A percentile compares a stretch with the other conserved stretches of the same genome.
phyloP scores from a whole-genome alignment of 2,888 invertebrate species.

The Caenorhabditis panamensis region DNA sequence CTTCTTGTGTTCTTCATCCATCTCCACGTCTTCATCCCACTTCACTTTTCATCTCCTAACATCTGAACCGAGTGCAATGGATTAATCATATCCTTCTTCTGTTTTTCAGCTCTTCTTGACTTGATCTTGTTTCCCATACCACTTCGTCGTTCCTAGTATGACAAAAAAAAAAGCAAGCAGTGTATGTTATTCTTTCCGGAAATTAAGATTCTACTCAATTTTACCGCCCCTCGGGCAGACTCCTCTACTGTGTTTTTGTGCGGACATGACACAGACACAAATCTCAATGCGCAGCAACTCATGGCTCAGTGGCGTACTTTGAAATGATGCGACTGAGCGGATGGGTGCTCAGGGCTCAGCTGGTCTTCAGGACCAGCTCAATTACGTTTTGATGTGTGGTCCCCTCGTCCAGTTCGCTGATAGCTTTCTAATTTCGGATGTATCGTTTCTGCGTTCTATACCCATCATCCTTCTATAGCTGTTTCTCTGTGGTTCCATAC shows the following conservation, averaged over 20 bases:
- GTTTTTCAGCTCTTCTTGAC: too few relatives aligned
- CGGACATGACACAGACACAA: conserved; percentile 11
- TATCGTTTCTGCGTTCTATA: conserved; percentile 55
- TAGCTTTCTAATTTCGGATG: conserved; percentile 52
- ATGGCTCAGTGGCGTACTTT: conserved; percentile 39
- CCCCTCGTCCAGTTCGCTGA: conserved; percentile 49
- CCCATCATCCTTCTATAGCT: conserved; percentile 13
- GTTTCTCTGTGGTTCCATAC: not conserved
- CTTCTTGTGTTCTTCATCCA: not conserved
- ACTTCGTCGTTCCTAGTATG: not conserved
- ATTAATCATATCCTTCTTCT: conserved; percentile 11
- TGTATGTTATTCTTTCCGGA: conserved; percentile 12
- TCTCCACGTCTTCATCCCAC: not conserved
- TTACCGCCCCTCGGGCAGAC: not conserved
- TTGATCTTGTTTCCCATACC: conserved; percentile 5
- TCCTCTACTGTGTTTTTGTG: conserved; percentile 24
- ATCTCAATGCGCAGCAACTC: conserved; percentile 21
- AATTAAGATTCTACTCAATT: not conserved
- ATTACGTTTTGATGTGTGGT: conserved; percentile 65
- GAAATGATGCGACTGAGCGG: conserved; percentile 42
- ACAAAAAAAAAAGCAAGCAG: conserved; percentile 6
- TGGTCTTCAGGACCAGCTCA: conserved; percentile 48
- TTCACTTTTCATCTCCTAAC: not conserved
- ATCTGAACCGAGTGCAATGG: conserved; percentile 18
- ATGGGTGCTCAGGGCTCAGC: conserved; percentile 44